Conservation (phyloP, 64 coral and sea anemone species). For the Orbicella faveolata region DNA sequence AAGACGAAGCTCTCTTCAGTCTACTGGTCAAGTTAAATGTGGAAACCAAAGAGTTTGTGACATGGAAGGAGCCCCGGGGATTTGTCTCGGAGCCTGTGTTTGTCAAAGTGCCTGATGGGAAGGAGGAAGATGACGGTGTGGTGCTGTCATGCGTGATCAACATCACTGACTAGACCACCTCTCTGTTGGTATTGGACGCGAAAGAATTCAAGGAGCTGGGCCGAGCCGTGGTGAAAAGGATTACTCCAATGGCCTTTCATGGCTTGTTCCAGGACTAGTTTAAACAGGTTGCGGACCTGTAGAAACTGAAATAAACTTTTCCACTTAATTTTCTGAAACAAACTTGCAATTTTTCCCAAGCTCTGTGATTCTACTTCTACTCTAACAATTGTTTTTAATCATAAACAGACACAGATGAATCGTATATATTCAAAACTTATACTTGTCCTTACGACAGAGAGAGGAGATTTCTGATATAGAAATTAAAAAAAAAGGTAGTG, state of each 20-base stretch:
- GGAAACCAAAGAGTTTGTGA: constrained; percentile 41
- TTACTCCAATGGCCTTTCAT: constrained; percentile 64
- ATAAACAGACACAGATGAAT: too few species aligned
- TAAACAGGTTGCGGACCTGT: too few species aligned
- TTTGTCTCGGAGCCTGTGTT: constrained; percentile 82
- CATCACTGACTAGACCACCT: constrained; percentile 52
- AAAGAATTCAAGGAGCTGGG: constrained; percentile 69
- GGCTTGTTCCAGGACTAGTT: constrained; percentile 35
- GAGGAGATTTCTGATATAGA: too few species aligned
- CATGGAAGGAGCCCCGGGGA: constrained; percentile 52
- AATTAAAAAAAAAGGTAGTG: too few species aligned
- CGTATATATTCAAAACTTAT: too few species aligned
- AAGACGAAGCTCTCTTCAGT: neutral
- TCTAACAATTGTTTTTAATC: too few species aligned
- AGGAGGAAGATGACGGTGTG: constrained; percentile 81
- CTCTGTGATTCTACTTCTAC: too few species aligned
- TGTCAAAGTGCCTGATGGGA: constrained; percentile 54
- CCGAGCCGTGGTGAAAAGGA: constrained; percentile 50
- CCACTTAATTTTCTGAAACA: too few species aligned
- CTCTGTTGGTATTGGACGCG: constrained; percentile 72
- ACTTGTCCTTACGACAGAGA: too few species aligned
- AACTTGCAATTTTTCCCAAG: too few species aligned
- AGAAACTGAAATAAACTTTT: too few species aligned
- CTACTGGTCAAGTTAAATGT: constrained; percentile 71
- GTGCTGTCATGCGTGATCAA: constrained; percentile 77